Evolutionary conservation across 2,797 vertebrate genomes (phyloP).

Genomic region (Acrossocheilus wenchowensis): DNA sequence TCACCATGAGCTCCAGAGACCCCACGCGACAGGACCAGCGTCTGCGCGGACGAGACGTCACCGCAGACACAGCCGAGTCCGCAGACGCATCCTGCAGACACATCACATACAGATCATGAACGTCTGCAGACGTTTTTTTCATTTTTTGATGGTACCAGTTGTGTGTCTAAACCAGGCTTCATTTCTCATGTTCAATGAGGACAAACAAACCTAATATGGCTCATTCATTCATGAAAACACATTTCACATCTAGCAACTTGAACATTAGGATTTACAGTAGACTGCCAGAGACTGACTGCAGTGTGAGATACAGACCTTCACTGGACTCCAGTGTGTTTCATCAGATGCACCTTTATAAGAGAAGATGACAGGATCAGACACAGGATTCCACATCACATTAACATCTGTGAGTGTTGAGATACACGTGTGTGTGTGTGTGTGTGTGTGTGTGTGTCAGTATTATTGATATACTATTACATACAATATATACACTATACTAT

Average conservation of each 20-base stretch:
- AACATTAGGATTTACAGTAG: not conserved
- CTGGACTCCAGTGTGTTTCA: not conserved
- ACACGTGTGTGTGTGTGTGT: too few relatives aligned
- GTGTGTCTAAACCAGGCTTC: too few relatives aligned
- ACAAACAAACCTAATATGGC: not conserved
- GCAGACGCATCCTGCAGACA: conserved; percentile 14
- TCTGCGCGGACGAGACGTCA: conserved; percentile 82
- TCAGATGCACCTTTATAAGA: conserved; percentile 36
- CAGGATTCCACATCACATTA: not conserved
- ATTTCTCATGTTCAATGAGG: not conserved
- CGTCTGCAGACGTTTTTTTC: not conserved
- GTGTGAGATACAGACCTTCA: conserved; percentile 36
- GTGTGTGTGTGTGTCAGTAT: too few relatives aligned
- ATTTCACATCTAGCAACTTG: not conserved
- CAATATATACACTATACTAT: too few relatives aligned
- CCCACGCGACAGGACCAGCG: conserved; percentile 88
- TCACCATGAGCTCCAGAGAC: conserved; percentile 86
- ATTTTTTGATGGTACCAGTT: not conserved
- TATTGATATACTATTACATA: too few relatives aligned
- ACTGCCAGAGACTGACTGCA: not conserved
- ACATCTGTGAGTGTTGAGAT: too few relatives aligned
- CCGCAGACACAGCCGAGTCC: conserved; percentile 64
- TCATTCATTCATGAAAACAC: not conserved
- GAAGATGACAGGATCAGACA: not conserved
- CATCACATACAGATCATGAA: not conserved